These are phyloP conservation scores for Meloidogyne exigua DNA, from an alignment of 1,140 invertebrate species.

Conservation along the genomic window DNA sequence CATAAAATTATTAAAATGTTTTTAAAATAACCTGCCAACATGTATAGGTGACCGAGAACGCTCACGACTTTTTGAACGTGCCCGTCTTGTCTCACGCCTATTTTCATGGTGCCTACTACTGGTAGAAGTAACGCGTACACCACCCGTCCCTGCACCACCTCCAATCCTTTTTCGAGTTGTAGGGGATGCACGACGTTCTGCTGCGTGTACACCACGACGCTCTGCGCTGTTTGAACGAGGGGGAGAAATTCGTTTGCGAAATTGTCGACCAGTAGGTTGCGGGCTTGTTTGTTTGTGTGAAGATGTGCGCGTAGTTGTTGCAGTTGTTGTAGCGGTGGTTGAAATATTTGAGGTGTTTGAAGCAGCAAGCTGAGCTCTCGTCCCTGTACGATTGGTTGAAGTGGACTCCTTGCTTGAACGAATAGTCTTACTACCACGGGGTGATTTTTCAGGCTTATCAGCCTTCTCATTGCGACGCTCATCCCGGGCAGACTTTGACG, in stretches of 20 bases:
- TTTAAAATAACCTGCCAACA: not conserved
- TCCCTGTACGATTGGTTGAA: not conserved
- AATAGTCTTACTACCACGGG: not conserved
- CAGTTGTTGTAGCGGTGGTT: not conserved
- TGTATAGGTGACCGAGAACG: not conserved
- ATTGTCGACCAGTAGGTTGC: constrained; percentile 73
- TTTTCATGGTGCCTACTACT: not conserved
- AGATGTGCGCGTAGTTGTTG: not conserved
- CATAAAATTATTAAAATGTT: too few species aligned
- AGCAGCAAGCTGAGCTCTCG: not conserved
- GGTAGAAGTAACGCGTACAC: not conserved
- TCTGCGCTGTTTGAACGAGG: constrained; percentile 22
- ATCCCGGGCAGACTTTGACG: not conserved
- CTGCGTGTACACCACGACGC: not conserved
- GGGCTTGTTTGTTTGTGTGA: not conserved
- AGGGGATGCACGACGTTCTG: constrained; percentile 5
- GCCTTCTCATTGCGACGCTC: not conserved
- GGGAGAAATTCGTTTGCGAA: constrained; percentile 60
- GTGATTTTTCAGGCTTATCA: not conserved
- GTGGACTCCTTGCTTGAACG: not conserved
- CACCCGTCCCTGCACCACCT: not conserved
- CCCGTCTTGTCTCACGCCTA: constrained; percentile 3
- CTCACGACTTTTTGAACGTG: constrained; percentile 1
- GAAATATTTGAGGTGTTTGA: not conserved
- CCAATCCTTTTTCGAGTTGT: not conserved